Conservation (phyloP, 1,140 invertebrate species). For the Bathynomus jamesi region DNA sequence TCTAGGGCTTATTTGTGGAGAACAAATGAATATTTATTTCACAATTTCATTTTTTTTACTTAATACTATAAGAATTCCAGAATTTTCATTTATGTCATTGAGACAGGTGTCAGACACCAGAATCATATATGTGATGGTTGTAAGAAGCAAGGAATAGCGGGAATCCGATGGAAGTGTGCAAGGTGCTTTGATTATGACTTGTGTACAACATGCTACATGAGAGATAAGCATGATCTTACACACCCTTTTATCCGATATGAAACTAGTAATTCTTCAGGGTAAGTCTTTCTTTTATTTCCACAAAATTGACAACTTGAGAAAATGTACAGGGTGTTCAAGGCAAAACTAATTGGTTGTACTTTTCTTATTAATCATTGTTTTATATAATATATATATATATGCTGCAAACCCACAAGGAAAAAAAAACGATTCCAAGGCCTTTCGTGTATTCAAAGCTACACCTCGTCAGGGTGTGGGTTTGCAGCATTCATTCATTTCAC, state of each 20-base stretch:
- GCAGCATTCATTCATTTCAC: too few relatives aligned
- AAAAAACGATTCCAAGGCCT: too few relatives aligned
- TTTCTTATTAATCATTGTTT: too few relatives aligned
- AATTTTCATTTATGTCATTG: too few relatives aligned
- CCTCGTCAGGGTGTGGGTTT: too few relatives aligned
- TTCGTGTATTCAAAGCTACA: too few relatives aligned
- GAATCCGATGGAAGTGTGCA: slow-evolving; percentile 75
- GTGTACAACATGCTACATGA: slow-evolving; percentile 77
- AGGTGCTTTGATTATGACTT: slow-evolving; percentile 76
- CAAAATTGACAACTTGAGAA: neutral
- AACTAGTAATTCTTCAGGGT: slow-evolving; percentile 3
- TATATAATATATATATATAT: too few relatives aligned
- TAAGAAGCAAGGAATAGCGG: slow-evolving; percentile 67
- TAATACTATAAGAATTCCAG: too few relatives aligned
- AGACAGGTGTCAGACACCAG: slow-evolving; percentile 18
- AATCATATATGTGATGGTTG: slow-evolving; percentile 46
- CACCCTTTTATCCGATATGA: slow-evolving; percentile 74
- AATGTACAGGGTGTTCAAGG: neutral
- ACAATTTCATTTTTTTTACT: too few relatives aligned
- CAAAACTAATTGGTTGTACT: neutral
- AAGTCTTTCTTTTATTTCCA: neutral
- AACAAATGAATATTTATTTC: too few relatives aligned
- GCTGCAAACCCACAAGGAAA: too few relatives aligned
- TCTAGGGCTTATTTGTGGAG: too few relatives aligned
- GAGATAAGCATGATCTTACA: slow-evolving; percentile 67